A percentile compares a stretch with the other conserved stretches of the same genome.
phyloP scores from a whole-genome alignment of 2,888 invertebrate genomes.

The Oscheius sp. region DNA sequence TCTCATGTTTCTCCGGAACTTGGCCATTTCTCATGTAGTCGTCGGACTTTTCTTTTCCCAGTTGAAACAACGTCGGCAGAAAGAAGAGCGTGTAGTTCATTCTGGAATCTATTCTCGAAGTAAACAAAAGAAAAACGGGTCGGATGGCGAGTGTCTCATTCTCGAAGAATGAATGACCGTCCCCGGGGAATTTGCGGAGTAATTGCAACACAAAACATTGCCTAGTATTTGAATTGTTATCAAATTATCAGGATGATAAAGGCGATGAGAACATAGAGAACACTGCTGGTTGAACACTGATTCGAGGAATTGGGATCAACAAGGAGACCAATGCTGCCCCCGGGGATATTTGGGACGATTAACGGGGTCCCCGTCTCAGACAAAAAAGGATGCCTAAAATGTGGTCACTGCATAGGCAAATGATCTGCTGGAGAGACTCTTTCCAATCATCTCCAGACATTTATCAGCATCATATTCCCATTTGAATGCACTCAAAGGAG shows the following conservation, averaged over 20 bases:
- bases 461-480: no score
- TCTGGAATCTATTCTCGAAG: not conserved
- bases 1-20: conserved; percentile 1
- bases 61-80: not conserved
- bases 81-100: conserved; percentile 20
- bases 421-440: no score
- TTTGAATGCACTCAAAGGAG: no score
- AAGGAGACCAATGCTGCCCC: conserved; percentile 4
- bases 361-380: conserved; percentile 14
- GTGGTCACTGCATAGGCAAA: not conserved
- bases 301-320: not conserved
- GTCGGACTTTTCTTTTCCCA: not conserved
- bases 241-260: not conserved
- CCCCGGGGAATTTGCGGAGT: not conserved
- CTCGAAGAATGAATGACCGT: conserved; percentile 20
- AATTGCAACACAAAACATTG: not conserved
- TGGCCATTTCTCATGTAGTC: conserved; percentile 21
- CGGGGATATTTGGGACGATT: conserved; percentile 3
- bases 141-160: conserved; percentile 23
- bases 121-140: conserved; percentile 3
- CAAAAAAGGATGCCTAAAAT: not conserved
- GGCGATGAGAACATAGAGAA: not conserved
- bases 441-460: no score
- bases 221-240: not conserved
- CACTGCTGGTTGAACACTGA: not conserved